Evolutionary conservation across 1,140 invertebrate species (phyloP).

Genomic region (Pseudoatta argentina): DNA sequence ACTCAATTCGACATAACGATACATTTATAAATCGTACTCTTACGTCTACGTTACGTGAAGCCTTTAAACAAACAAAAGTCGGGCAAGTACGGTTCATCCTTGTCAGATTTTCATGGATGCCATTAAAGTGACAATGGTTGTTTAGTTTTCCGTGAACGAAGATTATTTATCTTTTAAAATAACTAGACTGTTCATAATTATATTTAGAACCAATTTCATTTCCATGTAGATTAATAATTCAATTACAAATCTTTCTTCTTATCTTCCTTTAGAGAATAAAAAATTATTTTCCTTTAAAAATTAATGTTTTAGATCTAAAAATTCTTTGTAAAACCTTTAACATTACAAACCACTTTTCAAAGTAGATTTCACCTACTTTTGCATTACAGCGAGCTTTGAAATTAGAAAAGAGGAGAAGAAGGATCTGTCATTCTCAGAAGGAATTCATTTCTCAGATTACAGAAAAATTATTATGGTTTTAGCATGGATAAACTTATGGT

Average conservation of each 20-base stretch:
- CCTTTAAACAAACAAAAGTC: slow-evolving; percentile 7
- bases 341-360: neutral
- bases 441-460: neutral
- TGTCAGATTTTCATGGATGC: neutral
- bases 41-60: slow-evolving; percentile 32
- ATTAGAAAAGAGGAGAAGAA: neutral
- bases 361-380: neutral
- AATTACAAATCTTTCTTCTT: too few species aligned
- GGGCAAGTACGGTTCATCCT: neutral
- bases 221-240: too few species aligned
- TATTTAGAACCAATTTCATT: neutral
- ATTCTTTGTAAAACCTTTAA: neutral
- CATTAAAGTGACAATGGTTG: neutral
- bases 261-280: too few species aligned
- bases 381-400: neutral
- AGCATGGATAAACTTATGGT: neutral
- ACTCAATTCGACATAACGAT: slow-evolving; percentile 38
- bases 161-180: neutral
- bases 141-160: neutral
- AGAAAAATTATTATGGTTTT: neutral
- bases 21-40: slow-evolving; percentile 17
- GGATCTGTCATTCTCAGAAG: too few species aligned
- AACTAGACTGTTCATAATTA: neutral
- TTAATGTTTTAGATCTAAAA: neutral
- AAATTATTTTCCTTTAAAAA: neutral